Base-by-base conservation (phyloP, 2,113 vertebrate genomes). In the Hippocampus mohnikei region DNA sequence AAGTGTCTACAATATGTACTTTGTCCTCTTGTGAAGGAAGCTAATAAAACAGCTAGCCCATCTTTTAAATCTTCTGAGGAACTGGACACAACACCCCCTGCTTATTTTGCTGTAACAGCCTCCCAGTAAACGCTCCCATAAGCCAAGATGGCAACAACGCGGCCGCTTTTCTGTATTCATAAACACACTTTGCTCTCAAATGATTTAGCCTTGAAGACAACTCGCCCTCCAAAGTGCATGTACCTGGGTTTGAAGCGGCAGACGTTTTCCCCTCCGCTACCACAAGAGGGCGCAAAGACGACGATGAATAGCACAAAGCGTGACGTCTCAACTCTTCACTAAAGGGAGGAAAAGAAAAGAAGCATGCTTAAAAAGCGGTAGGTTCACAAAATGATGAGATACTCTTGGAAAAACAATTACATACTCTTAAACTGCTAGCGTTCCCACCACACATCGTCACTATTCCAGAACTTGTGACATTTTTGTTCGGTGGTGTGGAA, bases 41-140 rank as follows among this genome's bases (percentile, higher is more conserved):
- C 78, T 76, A 72, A 83, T 86, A 88, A 88, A 87, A 79, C 11
- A 12, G n/a, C 23, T 6, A 44, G 12, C 10, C 48, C 53, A 21
- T 55, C 69, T 77, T 88, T 86, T 88, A 81, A 92, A 89, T 85
- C 73, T 71, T 75, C 65, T 70, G 77, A 74, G 61, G 74, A 82
- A 74, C 42, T 73, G 69, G 74, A 85, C 73, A 60, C 59, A 52
- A 52, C 50, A 21, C 29, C 73, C 76, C 65, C 65, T 73, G 37
- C 75, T 72, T 72, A 70, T 61, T 67, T 55, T 53, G 50, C 79
- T n/a, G 66, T 75, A 65, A 70, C 73, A 73, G 75, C 10, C 33
- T 66, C 71, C 72, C 66, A 56, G 73, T 80, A 88, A 90, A 89
- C 72, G 80, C 41, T 80, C 66, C 89, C 84, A 80, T 78, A 78